Evolutionary conservation across 1,140 invertebrate genomes (phyloP).

Genomic region (Oscheius sp.): DNA sequence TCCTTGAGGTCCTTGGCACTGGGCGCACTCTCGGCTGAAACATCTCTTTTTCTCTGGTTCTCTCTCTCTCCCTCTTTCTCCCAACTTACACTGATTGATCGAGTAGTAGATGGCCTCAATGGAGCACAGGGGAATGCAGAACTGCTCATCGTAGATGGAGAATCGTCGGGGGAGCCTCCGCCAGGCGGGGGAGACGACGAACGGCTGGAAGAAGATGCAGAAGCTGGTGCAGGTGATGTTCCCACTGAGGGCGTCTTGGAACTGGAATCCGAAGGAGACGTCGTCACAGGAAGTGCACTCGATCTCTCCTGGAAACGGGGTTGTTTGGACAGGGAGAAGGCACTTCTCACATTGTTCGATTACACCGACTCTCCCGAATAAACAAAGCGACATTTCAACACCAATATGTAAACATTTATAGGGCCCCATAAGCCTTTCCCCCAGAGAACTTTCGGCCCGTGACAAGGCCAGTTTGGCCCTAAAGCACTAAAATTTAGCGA

Average conservation of each 20-base stretch:
- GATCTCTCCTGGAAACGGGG: slow-evolving; percentile 22
- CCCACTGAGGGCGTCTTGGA: slow-evolving; percentile 16
- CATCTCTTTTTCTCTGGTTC: neutral
- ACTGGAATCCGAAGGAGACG: slow-evolving; percentile 22
- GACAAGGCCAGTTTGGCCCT: no score
- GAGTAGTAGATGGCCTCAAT: slow-evolving; percentile 12
- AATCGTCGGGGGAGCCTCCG: slow-evolving; percentile 10
- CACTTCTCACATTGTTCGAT: no score
- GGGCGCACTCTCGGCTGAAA: slow-evolving; percentile 5
- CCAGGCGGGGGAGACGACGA: neutral
- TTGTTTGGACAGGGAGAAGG: neutral
- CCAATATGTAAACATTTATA: no score
- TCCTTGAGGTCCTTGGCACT: neutral
- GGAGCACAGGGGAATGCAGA: slow-evolving; percentile 16
- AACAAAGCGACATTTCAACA: no score
- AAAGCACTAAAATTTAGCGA: no score
- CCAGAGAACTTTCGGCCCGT: no score
- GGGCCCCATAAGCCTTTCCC: no score
- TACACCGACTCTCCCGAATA: no score
- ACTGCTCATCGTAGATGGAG: slow-evolving; percentile 19
- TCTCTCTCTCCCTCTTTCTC: no score
- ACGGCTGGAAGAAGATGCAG: slow-evolving; percentile 14
- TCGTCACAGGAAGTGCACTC: slow-evolving; percentile 19
- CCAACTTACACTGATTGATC: neutral
- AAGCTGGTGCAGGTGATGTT: slow-evolving; percentile 25